Evolutionary conservation across 92 coral and sea anemone species (phyloP), one percentile per base, ranked within the genome.

Genomic region (Epizoanthus stellaris): DNA sequence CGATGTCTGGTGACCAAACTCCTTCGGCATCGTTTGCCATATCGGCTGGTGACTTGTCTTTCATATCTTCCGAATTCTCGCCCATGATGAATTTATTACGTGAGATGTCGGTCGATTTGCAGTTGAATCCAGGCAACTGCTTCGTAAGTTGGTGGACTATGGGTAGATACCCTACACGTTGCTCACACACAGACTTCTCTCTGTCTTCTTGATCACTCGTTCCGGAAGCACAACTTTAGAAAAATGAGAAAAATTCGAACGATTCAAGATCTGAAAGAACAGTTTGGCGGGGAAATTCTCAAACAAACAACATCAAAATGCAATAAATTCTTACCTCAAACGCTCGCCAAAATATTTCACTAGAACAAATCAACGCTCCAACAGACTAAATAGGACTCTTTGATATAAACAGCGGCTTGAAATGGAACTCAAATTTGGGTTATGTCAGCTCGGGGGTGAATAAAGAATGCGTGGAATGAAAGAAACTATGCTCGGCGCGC

Each of bases 21-120:
- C 99, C 99, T 89, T 96, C 99, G 86, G 99, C 99, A 95, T 96
- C 99, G 83, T 91, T 94, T 34, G 99, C 99, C 99, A 96, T 96
- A 88, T 96, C 99, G 85, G 89, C 98, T 68, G 99, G 99, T 77
- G 97, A 91, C 86, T 96, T 96, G 47, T 98, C 94, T 76, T 95
- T 94, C 91, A 93, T 98, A 68, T 96, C 99, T 85, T 91, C 94
- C 82, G 90, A 86, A 83, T 98, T 94, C 87, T 95, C 95, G 82
- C 96, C 82, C 99, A 96, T 96, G 59, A 86, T 94, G 91, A 87
- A 83, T 87, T 93, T 94, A 81, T 94, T 95, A 82, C 90, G 91
- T 87, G 92, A 89, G 86, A 90, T 94, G 75, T 89, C 82, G 91
- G 92, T 94, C 93, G 97, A 77, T 87, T 77, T 88, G 30, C 21